These are phyloP conservation scores for Agrotis puta DNA, from an alignment of 2,888 invertebrate genomes.

Conservation along the genomic window DNA sequence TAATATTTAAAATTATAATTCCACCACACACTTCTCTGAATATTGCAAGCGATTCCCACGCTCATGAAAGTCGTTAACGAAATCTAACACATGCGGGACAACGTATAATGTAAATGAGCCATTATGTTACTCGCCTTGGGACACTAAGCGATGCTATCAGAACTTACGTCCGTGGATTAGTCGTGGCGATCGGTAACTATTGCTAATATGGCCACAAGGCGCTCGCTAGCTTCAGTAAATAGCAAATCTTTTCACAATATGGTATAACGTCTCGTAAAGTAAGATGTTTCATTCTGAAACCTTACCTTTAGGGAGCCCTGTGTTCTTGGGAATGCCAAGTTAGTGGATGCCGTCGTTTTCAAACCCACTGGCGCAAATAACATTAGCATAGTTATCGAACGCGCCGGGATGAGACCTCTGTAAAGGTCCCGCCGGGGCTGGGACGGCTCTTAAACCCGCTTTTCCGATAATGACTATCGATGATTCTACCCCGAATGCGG, in stretches of 20 bases:
- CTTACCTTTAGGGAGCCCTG: slow-evolving; percentile 76
- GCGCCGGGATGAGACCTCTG: slow-evolving; percentile 88
- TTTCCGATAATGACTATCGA: slow-evolving; percentile 91
- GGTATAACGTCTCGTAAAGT: slow-evolving; percentile 75
- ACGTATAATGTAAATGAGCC: slow-evolving; percentile 66
- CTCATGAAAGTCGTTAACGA: slow-evolving; percentile 65
- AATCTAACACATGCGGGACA: slow-evolving; percentile 63
- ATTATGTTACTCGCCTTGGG: slow-evolving; percentile 61
- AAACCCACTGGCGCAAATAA: slow-evolving; percentile 90
- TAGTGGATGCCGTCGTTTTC: slow-evolving; percentile 85
- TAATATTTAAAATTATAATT: slow-evolving; percentile 57
- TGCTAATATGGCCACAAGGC: slow-evolving; percentile 58
- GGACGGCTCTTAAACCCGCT: slow-evolving; percentile 89
- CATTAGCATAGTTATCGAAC: slow-evolving; percentile 91
- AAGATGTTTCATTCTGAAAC: slow-evolving; percentile 78
- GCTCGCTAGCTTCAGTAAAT: slow-evolving; percentile 62
- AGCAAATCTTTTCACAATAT: slow-evolving; percentile 77
- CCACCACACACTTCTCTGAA: slow-evolving; percentile 37
- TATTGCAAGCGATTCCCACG: slow-evolving; percentile 56
- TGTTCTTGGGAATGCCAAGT: slow-evolving; percentile 80
- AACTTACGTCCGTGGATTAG: slow-evolving; percentile 61
- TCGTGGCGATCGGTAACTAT: slow-evolving; percentile 53
- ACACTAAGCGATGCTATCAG: slow-evolving; percentile 65
- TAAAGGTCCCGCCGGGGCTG: slow-evolving; percentile 88
- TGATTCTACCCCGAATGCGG: slow-evolving; percentile 87